phyloP scores from a whole-genome alignment of 2,888 invertebrate species.

The Hypolimnas misippus region DNA sequence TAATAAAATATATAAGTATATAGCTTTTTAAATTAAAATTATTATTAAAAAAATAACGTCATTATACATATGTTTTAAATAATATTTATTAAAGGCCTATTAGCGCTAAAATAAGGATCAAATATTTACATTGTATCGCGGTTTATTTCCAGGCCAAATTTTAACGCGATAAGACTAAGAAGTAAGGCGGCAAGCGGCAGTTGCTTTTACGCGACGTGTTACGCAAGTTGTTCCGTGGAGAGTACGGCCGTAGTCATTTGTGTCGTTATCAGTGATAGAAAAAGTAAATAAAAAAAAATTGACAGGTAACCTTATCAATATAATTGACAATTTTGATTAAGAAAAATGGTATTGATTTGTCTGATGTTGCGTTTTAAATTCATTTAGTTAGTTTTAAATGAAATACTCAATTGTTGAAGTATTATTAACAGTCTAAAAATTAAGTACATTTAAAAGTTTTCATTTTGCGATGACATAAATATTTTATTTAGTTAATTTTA shows the following conservation, averaged over 20 bases:
- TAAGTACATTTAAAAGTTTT: constrained; percentile 15
- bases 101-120: constrained; percentile 39
- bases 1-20: too few species aligned
- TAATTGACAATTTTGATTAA: constrained; percentile 40
- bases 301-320: constrained; percentile 66
- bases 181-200: constrained; percentile 44
- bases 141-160: constrained; percentile 57
- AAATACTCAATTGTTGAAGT: not conserved
- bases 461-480: constrained; percentile 5
- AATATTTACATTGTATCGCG: constrained; percentile 48
- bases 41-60: too few species aligned
- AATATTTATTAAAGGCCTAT: not conserved
- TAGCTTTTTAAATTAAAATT: too few species aligned
- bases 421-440: not conserved
- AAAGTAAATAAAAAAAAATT: constrained; percentile 55
- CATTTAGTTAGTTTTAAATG: not conserved
- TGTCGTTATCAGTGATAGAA: constrained; percentile 44
- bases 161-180: constrained; percentile 45
- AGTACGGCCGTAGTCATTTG: constrained; percentile 39
- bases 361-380: constrained; percentile 14
- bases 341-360: constrained; percentile 54
- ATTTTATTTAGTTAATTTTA: not conserved
- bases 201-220: constrained; percentile 54
- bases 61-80: not conserved
- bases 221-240: constrained; percentile 49